Evolutionary conservation across 2,888 invertebrate genomes (phyloP).

Genomic region (Pogonocherus hispidulus): DNA sequence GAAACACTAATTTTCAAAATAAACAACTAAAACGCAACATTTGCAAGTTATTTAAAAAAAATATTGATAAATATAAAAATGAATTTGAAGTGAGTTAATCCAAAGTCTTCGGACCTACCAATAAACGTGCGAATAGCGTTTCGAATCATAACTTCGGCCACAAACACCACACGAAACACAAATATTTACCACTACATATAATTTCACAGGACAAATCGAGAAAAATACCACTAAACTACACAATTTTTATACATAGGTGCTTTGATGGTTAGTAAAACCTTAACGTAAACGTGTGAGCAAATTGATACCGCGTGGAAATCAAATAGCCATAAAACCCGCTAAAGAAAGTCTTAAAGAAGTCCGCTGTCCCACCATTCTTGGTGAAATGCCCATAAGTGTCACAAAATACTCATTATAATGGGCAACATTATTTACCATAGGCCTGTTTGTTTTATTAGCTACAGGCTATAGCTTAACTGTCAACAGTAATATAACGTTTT

Average conservation of each 20-base stretch:
- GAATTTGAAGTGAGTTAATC: too few species aligned
- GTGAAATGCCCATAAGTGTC: constrained; percentile 34
- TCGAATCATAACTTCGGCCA: neutral
- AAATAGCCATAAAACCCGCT: constrained; percentile 24
- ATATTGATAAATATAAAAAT: too few species aligned
- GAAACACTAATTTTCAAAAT: too few species aligned
- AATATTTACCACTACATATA: neutral
- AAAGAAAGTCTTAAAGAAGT: constrained; percentile 29
- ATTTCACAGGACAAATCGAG: neutral
- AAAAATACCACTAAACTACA: neutral
- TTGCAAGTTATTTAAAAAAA: too few species aligned
- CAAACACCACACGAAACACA: neutral
- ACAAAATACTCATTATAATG: constrained; percentile 22
- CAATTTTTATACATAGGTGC: neutral
- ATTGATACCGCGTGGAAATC: constrained; percentile 22
- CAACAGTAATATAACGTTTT: neutral
- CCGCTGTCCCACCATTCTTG: constrained; percentile 28
- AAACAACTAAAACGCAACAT: too few species aligned
- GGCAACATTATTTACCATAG: constrained; percentile 3
- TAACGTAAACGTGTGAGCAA: constrained; percentile 6
- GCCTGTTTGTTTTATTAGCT: constrained; percentile 1
- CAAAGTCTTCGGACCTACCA: neutral
- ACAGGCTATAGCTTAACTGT: neutral
- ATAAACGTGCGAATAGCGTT: constrained; percentile 22
- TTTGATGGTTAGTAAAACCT: neutral